Percentiles rank a stretch among this genome's conserved stretches.
phyloP scores from a whole-genome alignment of 1,140 invertebrate genomes.

The Leptonema lineaticorne region DNA sequence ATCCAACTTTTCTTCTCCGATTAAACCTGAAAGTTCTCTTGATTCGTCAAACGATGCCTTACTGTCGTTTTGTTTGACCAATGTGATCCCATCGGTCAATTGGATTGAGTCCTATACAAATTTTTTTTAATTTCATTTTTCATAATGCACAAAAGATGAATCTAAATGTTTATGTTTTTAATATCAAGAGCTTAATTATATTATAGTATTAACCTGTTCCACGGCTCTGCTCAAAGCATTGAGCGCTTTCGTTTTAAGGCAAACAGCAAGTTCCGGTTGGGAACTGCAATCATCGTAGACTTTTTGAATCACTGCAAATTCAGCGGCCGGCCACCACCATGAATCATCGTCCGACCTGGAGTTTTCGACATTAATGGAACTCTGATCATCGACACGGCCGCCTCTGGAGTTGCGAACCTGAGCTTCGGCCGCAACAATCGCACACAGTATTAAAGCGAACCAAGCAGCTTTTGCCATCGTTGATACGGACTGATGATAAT shows the following conservation, averaged over 20 bases:
- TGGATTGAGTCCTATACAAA: constrained; percentile 57
- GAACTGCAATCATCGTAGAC: constrained; percentile 63
- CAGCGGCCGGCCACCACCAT: constrained; percentile 55
- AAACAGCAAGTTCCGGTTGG: constrained; percentile 58
- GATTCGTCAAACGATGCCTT: constrained; percentile 48
- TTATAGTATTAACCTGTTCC: constrained; percentile 50
- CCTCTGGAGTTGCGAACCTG: constrained; percentile 28
- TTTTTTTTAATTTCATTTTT: too few species aligned
- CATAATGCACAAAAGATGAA: background rate
- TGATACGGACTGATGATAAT: constrained; percentile 29
- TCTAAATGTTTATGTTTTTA: too few species aligned
- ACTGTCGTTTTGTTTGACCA: constrained; percentile 59
- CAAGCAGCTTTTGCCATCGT: constrained; percentile 54
- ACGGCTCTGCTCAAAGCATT: constrained; percentile 57
- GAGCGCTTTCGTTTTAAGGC: constrained; percentile 61
- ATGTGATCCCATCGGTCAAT: constrained; percentile 58
- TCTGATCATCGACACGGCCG: background rate
- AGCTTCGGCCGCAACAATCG: constrained; percentile 45
- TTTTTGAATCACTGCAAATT: constrained; percentile 57
- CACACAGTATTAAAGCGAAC: constrained; percentile 49
- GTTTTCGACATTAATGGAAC: constrained; percentile 49
- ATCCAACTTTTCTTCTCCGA: constrained; percentile 54
- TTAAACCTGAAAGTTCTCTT: constrained; percentile 54
- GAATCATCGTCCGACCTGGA: constrained; percentile 51
- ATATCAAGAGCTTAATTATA: constrained; percentile 11